phyloP scores from a whole-genome alignment of 2,888 invertebrate species.

The Eulithis prunata region DNA sequence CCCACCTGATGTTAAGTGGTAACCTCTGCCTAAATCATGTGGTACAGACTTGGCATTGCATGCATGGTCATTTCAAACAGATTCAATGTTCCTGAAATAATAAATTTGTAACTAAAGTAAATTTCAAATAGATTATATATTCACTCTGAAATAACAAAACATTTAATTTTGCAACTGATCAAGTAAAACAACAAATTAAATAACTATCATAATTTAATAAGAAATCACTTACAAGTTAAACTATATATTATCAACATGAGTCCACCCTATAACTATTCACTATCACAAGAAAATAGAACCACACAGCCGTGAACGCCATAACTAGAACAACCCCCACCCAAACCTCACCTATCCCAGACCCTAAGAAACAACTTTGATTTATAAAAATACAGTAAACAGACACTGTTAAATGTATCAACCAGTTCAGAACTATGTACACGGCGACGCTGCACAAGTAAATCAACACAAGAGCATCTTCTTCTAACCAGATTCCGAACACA shows the following conservation, averaged over 20 bases:
- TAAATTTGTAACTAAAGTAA: too few relatives aligned
- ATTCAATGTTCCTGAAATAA: too few relatives aligned
- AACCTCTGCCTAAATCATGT: too few relatives aligned
- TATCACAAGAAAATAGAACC: slow-evolving; percentile 46
- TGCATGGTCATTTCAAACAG: too few relatives aligned
- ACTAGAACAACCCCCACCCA: slow-evolving; percentile 39
- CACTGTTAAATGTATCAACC: slow-evolving; percentile 40
- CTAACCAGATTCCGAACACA: slow-evolving; percentile 42
- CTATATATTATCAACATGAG: slow-evolving; percentile 3
- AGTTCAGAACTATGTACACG: slow-evolving; percentile 46
- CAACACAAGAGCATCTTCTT: slow-evolving; percentile 37
- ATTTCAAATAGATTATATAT: too few relatives aligned
- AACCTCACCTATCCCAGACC: slow-evolving; percentile 40
- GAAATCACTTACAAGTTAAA: slow-evolving; percentile 22
- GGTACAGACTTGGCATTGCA: too few relatives aligned
- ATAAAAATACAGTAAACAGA: slow-evolving; percentile 47
- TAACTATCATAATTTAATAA: slow-evolving; percentile 6
- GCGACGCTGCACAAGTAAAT: slow-evolving; percentile 49
- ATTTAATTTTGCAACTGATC: not conserved
- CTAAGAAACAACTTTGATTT: slow-evolving; percentile 45
- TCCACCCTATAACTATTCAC: slow-evolving; percentile 51
- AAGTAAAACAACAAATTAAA: not conserved
- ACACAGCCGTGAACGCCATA: slow-evolving; percentile 43
- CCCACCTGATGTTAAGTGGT: too few relatives aligned
- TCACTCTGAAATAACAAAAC: not conserved